A percentile compares a stretch with the other conserved stretches of the same genome.
phyloP scores from a whole-genome alignment of 2,888 invertebrate species.

The Agonopterix arenella region DNA sequence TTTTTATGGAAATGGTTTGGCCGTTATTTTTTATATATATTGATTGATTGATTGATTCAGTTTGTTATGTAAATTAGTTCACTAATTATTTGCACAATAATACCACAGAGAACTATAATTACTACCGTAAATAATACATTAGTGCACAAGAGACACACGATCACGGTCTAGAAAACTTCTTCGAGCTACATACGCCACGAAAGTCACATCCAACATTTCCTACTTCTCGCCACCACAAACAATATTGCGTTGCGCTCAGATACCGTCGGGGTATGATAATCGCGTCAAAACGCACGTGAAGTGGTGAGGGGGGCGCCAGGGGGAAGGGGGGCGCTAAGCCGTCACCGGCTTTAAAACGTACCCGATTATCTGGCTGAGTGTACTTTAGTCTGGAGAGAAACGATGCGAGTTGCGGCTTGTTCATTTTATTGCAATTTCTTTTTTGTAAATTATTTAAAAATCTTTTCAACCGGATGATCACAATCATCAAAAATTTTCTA shows the following conservation, averaged over 20 bases:
- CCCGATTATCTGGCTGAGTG: conserved; percentile 67
- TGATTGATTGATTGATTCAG: too few relatives aligned
- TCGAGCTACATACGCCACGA: background rate
- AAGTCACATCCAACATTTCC: conserved; percentile 29
- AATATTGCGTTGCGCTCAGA: conserved; percentile 73
- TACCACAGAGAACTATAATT: too few relatives aligned
- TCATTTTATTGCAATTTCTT: too few relatives aligned
- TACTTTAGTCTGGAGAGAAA: conserved; percentile 30
- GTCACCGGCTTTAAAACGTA: conserved; percentile 66
- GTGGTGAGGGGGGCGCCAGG: conserved; percentile 36
- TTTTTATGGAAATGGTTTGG: too few relatives aligned
- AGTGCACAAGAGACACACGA: background rate
- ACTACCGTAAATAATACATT: too few relatives aligned
- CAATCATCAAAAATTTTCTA: too few relatives aligned
- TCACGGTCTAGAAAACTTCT: background rate
- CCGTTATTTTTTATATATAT: too few relatives aligned
- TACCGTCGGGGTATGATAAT: conserved; percentile 73
- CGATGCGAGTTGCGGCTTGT: background rate
- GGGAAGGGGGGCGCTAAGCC: conserved; percentile 46
- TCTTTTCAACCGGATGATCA: too few relatives aligned
- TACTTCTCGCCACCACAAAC: conserved; percentile 36
- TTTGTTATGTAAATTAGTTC: too few relatives aligned
- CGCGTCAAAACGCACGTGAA: conserved; percentile 77
- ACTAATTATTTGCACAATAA: too few relatives aligned
- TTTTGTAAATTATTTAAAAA: too few relatives aligned